These are phyloP conservation scores for Molossus alvarezi DNA, from an alignment of 2,797 vertebrate genomes.

Conservation along the genomic window DNA sequence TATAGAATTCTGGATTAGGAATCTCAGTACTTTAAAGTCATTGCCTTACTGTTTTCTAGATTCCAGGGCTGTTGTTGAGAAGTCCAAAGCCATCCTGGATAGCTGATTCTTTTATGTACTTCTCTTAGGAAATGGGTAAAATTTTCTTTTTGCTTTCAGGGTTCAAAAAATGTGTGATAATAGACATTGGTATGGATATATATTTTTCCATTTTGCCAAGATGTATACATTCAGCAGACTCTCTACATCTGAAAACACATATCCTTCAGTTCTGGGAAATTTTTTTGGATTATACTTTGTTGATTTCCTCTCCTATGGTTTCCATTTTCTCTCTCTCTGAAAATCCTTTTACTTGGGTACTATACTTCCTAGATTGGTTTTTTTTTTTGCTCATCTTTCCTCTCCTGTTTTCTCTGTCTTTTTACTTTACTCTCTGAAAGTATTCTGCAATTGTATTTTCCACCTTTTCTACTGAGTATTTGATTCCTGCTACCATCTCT, in stretches of 20 bases:
- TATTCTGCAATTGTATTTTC: neutral
- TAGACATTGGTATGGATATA: neutral
- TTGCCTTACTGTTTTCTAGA: neutral
- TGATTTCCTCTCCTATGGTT: neutral
- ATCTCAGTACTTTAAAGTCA: neutral
- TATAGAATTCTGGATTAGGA: neutral
- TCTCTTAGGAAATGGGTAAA: neutral
- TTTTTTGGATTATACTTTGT: neutral
- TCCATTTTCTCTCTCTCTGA: neutral
- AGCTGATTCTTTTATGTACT: neutral
- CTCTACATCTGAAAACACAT: neutral
- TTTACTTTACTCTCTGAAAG: neutral
- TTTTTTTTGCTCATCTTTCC: neutral
- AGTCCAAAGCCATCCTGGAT: neutral
- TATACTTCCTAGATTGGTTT: neutral
- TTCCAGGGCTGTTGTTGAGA: neutral
- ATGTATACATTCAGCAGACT: too few species aligned
- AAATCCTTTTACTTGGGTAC: neutral
- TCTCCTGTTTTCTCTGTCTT: constrained; percentile 3
- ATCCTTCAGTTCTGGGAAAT: neutral
- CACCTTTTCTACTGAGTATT: neutral
- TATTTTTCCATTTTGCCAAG: neutral
- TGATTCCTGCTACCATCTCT: neutral
- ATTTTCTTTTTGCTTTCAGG: neutral
- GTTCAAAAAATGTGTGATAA: constrained; percentile 10